Base-by-base conservation (phyloP, 2,888 invertebrate genomes). In the Dryomyza anilis region DNA sequence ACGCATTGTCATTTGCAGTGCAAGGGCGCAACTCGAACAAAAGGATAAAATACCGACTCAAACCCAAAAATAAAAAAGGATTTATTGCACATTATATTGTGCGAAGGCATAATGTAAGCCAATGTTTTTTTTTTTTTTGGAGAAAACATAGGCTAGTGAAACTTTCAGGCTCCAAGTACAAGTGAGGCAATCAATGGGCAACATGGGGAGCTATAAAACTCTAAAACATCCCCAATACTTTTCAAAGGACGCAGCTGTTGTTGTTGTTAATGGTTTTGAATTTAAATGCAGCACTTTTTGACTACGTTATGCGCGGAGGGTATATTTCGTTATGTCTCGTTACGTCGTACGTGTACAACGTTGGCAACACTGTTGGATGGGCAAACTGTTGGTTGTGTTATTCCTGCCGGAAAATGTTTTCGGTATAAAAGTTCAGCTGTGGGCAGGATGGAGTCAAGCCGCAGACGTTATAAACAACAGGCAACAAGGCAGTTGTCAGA, bases 391-490 rank as follows among this genome's bases (percentile, higher is more conserved):
- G n/a, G n/a, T n/a, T n/a, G n/a, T 43, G 16, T 43, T 16, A 16
- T 2, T 43, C 7, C n/a, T n/a, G n/a, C n/a, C 21, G 36, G 59
- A 59, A 59, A 59, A 59, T 59, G 59, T 48, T 59, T 48, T n/a
- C 2, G 27, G 4, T 39, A 39, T 39, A n/a, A 39, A 14, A 23
- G 2, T 57, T 1, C 29, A 10, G 25, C 21, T 30, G 46, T 33
- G 46, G 48, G 3, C 45, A 8, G 64, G 63, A 36, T 36, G 30
- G 60, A 68, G 66, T 58, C 65, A 67, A 69, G 67, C 77, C 77
- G 77, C 79, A 77, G 77, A 77, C 79, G 71, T 69, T 74, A 78
- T 77, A 77, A 78, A 77, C 77, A 78, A 73, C 61, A 23, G 25
- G 8, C 6, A 25, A 27, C n/a, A n/a, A n/a, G n/a, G n/a, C n/a